Evolutionary conservation across 2,797 vertebrate species (phyloP).

Genomic region (Sandelia bainsii): DNA sequence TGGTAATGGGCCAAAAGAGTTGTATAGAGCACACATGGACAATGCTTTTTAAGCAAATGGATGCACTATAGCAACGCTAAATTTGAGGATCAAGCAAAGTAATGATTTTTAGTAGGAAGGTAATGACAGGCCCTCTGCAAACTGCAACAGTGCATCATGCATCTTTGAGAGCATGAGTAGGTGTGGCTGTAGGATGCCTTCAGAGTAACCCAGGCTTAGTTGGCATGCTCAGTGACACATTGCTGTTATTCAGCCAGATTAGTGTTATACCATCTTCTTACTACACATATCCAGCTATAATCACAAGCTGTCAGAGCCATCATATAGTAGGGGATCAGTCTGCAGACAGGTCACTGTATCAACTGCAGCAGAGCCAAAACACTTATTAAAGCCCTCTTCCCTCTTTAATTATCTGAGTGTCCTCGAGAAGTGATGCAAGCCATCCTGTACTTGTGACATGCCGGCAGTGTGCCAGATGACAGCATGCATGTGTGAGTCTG

Average conservation of each 20-base stretch:
- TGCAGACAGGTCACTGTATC: slow-evolving; percentile 76
- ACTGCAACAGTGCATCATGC: slow-evolving; percentile 13
- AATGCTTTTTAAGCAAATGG: slow-evolving; percentile 13
- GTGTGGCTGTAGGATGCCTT: slow-evolving; percentile 51
- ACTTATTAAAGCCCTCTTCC: slow-evolving; percentile 77
- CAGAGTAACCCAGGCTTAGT: slow-evolving; percentile 53
- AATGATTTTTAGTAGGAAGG: slow-evolving; percentile 20
- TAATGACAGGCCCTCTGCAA: slow-evolving; percentile 1
- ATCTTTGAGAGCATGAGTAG: slow-evolving; percentile 43
- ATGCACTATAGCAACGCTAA: neutral
- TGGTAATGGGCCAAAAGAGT: slow-evolving; percentile 39
- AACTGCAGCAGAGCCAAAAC: slow-evolving; percentile 66
- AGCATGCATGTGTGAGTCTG: slow-evolving; percentile 64
- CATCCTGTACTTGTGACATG: slow-evolving; percentile 76
- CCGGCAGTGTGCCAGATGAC: slow-evolving; percentile 71
- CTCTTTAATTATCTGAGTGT: slow-evolving; percentile 80
- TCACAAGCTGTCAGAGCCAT: slow-evolving; percentile 76
- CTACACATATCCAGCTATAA: slow-evolving; percentile 77
- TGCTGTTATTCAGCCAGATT: slow-evolving; percentile 78
- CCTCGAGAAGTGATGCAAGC: slow-evolving; percentile 72
- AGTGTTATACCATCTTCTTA: slow-evolving; percentile 72
- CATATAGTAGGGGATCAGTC: slow-evolving; percentile 69
- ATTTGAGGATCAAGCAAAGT: neutral
- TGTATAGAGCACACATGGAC: slow-evolving; percentile 11
- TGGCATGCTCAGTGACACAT: slow-evolving; percentile 68